A percentile compares a stretch with the other conserved stretches of the same genome.
Evolutionary conservation across 1,140 invertebrate species (phyloP).

Genomic region (Cyclargus thomasi): DNA sequence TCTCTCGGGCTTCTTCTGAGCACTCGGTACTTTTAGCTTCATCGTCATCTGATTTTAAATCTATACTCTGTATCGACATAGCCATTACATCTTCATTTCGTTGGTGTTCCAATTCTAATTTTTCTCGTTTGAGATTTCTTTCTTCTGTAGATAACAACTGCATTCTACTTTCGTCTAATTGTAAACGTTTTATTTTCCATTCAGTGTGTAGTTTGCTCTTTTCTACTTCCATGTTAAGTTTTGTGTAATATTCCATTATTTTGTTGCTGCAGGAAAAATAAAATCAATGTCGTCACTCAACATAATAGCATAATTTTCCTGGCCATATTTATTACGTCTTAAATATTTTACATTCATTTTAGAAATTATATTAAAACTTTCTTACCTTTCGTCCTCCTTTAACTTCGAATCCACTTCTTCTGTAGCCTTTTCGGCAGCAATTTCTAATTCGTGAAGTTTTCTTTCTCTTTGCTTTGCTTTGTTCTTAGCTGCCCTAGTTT

Average conservation of each 20-base stretch:
- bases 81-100: constrained; percentile 58
- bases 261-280: constrained; percentile 57
- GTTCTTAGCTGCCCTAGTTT: constrained; percentile 54
- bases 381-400: constrained; percentile 61
- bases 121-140: constrained; percentile 67
- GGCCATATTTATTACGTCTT: too few relatives aligned
- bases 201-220: constrained; percentile 73
- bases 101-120: constrained; percentile 66
- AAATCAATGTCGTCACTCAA: background rate
- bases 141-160: constrained; percentile 68
- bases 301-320: background rate
- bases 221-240: constrained; percentile 75
- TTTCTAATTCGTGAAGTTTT: constrained; percentile 38
- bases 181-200: constrained; percentile 78
- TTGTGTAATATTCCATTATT: constrained; percentile 76
- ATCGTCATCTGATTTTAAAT: constrained; percentile 44
- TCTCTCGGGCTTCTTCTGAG: background rate
- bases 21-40: constrained; percentile 18
- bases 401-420: constrained; percentile 70
- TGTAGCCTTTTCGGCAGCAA: constrained; percentile 48
- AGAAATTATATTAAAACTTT: background rate
- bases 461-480: constrained; percentile 45
- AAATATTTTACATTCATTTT: background rate
- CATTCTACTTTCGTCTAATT: constrained; percentile 75
- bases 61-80: constrained; percentile 56